phyloP scores from a whole-genome alignment of 2,888 invertebrate genomes.

The Ophonus ardosiacus region DNA sequence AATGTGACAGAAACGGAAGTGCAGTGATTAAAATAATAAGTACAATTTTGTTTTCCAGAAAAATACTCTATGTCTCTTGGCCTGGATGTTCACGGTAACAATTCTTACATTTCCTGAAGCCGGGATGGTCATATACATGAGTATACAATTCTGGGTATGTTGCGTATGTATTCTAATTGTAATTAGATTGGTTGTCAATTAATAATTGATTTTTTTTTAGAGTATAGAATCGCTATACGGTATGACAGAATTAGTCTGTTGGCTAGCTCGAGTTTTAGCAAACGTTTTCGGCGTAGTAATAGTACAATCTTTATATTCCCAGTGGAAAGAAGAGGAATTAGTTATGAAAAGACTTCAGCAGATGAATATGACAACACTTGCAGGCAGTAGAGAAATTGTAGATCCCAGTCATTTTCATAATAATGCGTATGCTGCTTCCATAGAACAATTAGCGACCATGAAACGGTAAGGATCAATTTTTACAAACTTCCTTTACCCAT shows the following conservation, averaged over 20 bases:
- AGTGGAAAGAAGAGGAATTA: conserved; percentile 78
- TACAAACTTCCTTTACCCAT: not conserved
- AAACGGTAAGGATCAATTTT: conserved; percentile 45
- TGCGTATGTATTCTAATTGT: not conserved
- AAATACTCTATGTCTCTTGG: conserved; percentile 75
- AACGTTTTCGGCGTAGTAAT: conserved; percentile 76
- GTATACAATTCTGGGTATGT: conserved; percentile 78
- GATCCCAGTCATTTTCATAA: conserved; percentile 72
- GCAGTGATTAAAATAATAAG: not conserved
- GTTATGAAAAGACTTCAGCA: conserved; percentile 76
- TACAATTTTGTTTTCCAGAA: conserved; percentile 73
- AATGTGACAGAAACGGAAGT: too few species aligned
- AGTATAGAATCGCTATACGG: conserved; percentile 76
- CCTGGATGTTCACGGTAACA: conserved; percentile 77
- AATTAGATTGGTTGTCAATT: conserved; percentile 11
- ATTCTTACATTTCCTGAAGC: conserved; percentile 78
- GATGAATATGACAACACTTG: conserved; percentile 74
- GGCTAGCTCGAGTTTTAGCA: conserved; percentile 75
- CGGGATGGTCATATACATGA: conserved; percentile 78
- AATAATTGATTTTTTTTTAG: conserved; percentile 70
- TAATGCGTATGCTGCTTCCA: conserved; percentile 73
- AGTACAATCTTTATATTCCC: conserved; percentile 77
- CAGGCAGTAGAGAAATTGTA: conserved; percentile 69
- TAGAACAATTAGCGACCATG: conserved; percentile 70
- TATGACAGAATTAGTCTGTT: conserved; percentile 76